These are phyloP conservation scores for Lytechinus variegatus DNA, from an alignment of 35 echinoderm and acorn worm genomes.

Conservation along the genomic window DNA sequence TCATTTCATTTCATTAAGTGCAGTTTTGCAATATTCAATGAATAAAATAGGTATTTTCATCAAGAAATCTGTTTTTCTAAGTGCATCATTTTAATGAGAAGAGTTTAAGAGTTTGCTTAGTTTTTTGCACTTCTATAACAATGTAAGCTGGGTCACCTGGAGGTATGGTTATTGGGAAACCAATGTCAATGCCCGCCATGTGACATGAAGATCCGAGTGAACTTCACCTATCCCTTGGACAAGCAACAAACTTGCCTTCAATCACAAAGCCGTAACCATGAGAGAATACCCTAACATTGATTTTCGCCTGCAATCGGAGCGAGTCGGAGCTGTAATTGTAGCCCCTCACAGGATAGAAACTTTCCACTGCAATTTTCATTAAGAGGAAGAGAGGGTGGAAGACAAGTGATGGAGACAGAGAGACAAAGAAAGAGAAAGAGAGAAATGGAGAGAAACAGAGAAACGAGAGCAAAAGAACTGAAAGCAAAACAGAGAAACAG, in stretches of 20 bases:
- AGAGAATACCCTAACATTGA: slow-evolving; percentile 29
- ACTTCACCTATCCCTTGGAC: not conserved
- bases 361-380: slow-evolving; percentile 39
- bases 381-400: not conserved
- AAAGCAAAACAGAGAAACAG: not conserved
- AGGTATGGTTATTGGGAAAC: not conserved
- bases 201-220: not conserved
- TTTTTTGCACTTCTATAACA: not conserved
- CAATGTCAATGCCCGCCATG: slow-evolving; percentile 33
- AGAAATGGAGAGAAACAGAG: not conserved
- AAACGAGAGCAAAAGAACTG: not conserved
- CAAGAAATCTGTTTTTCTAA: not conserved
- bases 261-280: not conserved
- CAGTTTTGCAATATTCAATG: too few species aligned
- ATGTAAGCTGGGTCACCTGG: not conserved
- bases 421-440: not conserved
- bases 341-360: slow-evolving; percentile 3
- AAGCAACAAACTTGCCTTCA: slow-evolving; percentile 15
- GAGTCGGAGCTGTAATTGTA: slow-evolving; percentile 15
- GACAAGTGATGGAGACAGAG: not conserved
- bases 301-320: slow-evolving; percentile 28
- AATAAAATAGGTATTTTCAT: too few species aligned
- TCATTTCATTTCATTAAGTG: too few species aligned
- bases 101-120: not conserved
- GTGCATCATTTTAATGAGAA: not conserved